phyloP scores from a whole-genome alignment of 2,113 vertebrate species.

The Myanophis thanlyinensis region DNA sequence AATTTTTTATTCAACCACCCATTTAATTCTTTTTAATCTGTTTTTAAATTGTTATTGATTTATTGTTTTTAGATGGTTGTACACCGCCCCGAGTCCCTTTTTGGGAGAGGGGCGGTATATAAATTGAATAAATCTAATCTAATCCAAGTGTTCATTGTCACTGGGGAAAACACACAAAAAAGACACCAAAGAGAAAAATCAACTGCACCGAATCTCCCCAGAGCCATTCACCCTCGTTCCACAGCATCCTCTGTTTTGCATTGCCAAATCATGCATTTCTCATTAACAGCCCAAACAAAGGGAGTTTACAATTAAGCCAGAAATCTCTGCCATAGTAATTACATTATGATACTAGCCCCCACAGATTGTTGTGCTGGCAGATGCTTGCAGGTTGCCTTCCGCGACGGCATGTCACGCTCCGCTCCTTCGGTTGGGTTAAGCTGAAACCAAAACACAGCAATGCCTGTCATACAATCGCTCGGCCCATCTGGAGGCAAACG shows the following conservation, averaged over 20 bases:
- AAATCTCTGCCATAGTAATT: conserved; percentile 65
- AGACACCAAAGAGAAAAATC: conserved; percentile 45
- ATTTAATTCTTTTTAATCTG: too few species aligned
- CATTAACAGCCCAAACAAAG: conserved; percentile 66
- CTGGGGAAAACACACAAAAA: background rate
- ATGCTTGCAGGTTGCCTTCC: conserved; percentile 56
- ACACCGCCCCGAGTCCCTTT: too few species aligned
- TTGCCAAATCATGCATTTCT: conserved; percentile 69
- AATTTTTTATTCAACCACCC: too few species aligned
- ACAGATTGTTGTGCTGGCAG: conserved; percentile 68
- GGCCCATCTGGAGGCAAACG: conserved; percentile 37
- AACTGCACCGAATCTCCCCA: conserved; percentile 43
- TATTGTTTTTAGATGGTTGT: too few species aligned
- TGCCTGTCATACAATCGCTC: conserved; percentile 26
- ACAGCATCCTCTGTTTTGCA: conserved; percentile 63
- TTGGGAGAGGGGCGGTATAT: too few species aligned
- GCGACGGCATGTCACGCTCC: conserved; percentile 39
- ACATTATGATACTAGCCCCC: conserved; percentile 70
- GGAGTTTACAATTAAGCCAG: conserved; percentile 69
- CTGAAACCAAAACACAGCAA: conserved; percentile 55
- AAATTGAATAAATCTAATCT: too few species aligned
- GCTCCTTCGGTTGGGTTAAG: conserved; percentile 50
- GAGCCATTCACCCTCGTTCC: conserved; percentile 43
- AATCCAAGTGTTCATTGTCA: conserved; percentile 31
- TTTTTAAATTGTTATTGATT: too few species aligned